These are phyloP conservation scores for Montifringilla adamsi DNA, from an alignment of 2,113 vertebrate species.

Conservation along the genomic window DNA sequence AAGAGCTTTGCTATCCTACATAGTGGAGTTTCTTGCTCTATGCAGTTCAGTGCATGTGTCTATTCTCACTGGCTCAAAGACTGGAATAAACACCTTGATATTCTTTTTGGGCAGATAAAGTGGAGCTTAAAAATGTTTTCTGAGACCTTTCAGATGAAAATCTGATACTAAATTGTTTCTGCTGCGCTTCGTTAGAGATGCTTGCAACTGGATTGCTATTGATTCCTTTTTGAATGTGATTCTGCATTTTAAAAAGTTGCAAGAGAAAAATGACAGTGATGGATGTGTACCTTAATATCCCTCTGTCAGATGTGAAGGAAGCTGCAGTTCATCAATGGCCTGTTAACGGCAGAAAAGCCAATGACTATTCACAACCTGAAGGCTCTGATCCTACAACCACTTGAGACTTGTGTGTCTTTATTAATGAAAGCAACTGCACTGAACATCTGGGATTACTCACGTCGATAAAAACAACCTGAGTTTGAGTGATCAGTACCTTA, in stretches of 20 bases:
- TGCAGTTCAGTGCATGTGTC: background rate
- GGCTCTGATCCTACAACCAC: background rate
- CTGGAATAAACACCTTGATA: background rate
- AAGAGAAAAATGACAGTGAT: slow-evolving; percentile 14
- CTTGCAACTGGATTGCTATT: background rate
- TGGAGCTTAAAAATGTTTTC: background rate
- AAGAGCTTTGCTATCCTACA: background rate
- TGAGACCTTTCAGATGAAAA: slow-evolving; percentile 8
- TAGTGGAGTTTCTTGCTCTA: background rate
- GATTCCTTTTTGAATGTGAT: slow-evolving; percentile 34
- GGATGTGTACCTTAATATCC: background rate
- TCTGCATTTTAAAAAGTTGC: slow-evolving; percentile 21
- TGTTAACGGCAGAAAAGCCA: slow-evolving; percentile 16
- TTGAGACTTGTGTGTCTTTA: background rate
- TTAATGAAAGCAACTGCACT: background rate
- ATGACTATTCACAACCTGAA: background rate
- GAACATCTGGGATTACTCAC: background rate
- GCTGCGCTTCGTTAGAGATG: background rate
- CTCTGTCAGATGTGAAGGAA: slow-evolving; percentile 5
- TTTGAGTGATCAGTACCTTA: background rate
- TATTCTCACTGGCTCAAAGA: background rate
- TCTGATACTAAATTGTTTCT: slow-evolving; percentile 22
- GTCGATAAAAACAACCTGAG: background rate
- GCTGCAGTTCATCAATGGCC: slow-evolving; percentile 20
- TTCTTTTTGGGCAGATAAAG: background rate